These are phyloP conservation scores for Perca flavescens DNA, from an alignment of 2,113 vertebrate genomes.

Conservation along the genomic window DNA sequence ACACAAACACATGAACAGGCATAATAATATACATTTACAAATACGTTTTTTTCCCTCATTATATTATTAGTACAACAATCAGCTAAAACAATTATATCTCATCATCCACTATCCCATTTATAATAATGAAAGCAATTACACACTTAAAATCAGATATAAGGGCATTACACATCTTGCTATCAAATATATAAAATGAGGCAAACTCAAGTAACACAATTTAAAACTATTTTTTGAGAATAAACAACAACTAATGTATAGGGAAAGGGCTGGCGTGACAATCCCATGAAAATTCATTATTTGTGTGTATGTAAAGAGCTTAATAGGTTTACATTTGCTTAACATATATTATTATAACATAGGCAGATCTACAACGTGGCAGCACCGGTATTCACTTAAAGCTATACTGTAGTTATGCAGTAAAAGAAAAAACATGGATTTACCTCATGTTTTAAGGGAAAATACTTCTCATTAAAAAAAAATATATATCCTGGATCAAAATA, in stretches of 20 bases:
- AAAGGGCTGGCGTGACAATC: constrained; percentile 20
- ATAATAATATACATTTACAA: constrained; percentile 52
- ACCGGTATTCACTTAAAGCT: constrained; percentile 39
- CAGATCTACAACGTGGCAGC: not conserved
- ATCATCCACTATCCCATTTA: constrained; percentile 6
- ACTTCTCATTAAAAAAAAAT: constrained; percentile 1
- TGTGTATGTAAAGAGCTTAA: not conserved
- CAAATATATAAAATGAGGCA: constrained; percentile 25
- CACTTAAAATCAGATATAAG: constrained; percentile 31
- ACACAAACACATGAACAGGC: constrained; percentile 51
- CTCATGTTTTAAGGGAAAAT: constrained; percentile 15
- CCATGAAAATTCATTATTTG: not conserved
- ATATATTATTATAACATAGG: constrained; percentile 1
- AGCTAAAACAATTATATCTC: constrained; percentile 15
- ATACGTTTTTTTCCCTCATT: constrained; percentile 6
- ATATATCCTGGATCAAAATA: not conserved
- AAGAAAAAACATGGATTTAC: constrained; percentile 28
- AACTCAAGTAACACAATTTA: constrained; percentile 44
- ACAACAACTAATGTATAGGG: constrained; percentile 1
- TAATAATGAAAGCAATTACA: constrained; percentile 35
- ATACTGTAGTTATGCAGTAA: constrained; percentile 9
- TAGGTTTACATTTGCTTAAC: not conserved
- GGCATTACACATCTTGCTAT: constrained; percentile 28
- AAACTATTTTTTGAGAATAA: constrained; percentile 33
- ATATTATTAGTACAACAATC: constrained; percentile 34